Percentiles rank a stretch among this genome's conserved stretches.
These are phyloP conservation scores for Neria commutata DNA, from an alignment of 2,888 invertebrate genomes.

Conservation along the genomic window DNA sequence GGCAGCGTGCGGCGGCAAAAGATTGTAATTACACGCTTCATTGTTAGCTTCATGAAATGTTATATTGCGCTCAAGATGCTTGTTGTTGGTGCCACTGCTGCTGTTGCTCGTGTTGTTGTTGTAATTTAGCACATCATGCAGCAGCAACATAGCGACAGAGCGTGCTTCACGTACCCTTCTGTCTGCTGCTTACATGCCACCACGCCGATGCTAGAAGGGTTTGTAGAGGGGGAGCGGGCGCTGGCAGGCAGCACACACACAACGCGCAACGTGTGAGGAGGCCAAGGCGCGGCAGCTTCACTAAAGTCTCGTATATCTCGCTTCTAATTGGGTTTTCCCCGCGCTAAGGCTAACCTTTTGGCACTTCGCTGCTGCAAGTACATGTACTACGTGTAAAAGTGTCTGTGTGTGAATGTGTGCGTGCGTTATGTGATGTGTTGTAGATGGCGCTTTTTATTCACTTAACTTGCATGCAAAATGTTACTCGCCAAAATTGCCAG, in stretches of 20 bases:
- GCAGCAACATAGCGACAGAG: neutral
- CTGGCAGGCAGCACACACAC: neutral
- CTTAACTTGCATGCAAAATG: conserved; percentile 54
- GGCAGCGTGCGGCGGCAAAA: conserved; percentile 38
- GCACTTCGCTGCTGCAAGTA: conserved; percentile 21
- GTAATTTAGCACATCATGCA: conserved; percentile 18
- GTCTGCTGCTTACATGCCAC: neutral
- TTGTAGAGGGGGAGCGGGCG: neutral
- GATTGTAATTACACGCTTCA: conserved; percentile 62
- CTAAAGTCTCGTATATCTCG: conserved; percentile 54
- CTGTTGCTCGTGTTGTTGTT: conserved; percentile 12
- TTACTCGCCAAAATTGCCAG: too few relatives aligned
- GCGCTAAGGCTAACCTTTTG: conserved; percentile 52
- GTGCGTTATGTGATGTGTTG: conserved; percentile 8
- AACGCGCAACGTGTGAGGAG: neutral
- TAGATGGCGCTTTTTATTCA: conserved; percentile 40
- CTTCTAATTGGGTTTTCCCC: conserved; percentile 54
- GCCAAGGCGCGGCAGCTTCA: conserved; percentile 38
- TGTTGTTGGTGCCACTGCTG: conserved; percentile 14
- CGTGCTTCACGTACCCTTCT: too few relatives aligned
- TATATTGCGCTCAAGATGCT: too few relatives aligned
- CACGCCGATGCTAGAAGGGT: neutral
- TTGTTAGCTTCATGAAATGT: conserved; percentile 46
- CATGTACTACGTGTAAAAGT: conserved; percentile 12
- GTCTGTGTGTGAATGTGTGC: conserved; percentile 30